Base-by-base conservation (phyloP, 2,888 invertebrate genomes). In the Lepidonotus clava region DNA sequence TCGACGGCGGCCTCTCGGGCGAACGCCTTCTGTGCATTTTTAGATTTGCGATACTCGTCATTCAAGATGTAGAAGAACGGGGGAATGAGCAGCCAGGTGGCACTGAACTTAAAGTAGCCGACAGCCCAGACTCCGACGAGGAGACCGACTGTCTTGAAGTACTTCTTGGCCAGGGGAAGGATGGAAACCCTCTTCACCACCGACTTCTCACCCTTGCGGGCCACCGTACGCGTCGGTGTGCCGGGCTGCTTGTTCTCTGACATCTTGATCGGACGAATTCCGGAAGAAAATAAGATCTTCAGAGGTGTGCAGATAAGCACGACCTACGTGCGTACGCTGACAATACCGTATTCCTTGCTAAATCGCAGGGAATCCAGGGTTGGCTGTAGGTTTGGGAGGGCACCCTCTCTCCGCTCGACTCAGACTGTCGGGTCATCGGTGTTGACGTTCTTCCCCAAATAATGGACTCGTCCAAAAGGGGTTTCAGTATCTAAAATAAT, bases 41-140 rank as follows among this genome's bases (percentile, higher is more conserved):
- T 96, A 83, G 97, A 95, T 90, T 91, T 91, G 6, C 89, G 90
- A 83, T 92, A 91, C 86, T 92, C 91, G 71, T 92, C 91, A 87
- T 93, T 93, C 91, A 97, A 95, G 86, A 97, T 97, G 4, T 97
- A 96, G 85, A 98, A 95, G 36, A 97, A 95, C 38, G 98, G 95
- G 0, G 98, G 98, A 0, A 96, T 95, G 88, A 98, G 95, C 34
- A 98, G 95, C 98, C 98, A 98, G 77, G 97, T 98, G 67, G 97
- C 96, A 91, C 97, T 97, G 96, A 97, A 93, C 34, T 91, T 90
- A 86, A 91, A 91, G 89, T 94, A 94, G 28, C 94, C 94, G 56
- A 92, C 90, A 6, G 91, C 85, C 93, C 93, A 94, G 5, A 93
- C 91, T 2, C 89, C 90, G 4, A 93, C 88, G 5, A 92, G 91